Base-by-base conservation (phyloP, 2,888 invertebrate genomes). In the Teinopalpus imperialis region DNA sequence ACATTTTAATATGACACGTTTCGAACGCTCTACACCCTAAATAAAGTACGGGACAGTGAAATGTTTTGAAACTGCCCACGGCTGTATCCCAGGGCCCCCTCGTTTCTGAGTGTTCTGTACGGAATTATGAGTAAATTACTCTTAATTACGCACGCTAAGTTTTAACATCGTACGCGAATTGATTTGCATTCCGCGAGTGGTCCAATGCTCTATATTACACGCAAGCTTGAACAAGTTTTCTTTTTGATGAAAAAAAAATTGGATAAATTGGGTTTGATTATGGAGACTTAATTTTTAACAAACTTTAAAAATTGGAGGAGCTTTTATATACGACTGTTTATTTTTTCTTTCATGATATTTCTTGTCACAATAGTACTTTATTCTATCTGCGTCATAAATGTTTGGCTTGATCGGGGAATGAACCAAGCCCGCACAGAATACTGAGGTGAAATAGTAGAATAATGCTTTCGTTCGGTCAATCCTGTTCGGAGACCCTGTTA, bases 111-210 rank as follows among this genome's bases (percentile, higher is more conserved):
- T 50, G 40, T 36, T 40, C 36, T 42, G 29, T 43, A 27, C 43
- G 20, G 43, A 54, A 52, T 54, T 49, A 40, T 45, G 45, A 49
- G 44, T 49, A 48, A 50, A 49, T 53, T 49, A 39, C 35, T 31
- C 30, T 43, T 52, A 54, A 54, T 52, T 49, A 43, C 31, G 51
- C 45, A 53, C 45, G 53, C 48, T 49, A 43, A 39, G 24, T 45
- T 45, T 36, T 18, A 29, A 26, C 8, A 46, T 18, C 27, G 35
- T 27, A 18, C 23, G 14, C 34, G 12, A 24, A 29, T 12, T 26
- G 45, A 48, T 51, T 49, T 51, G 49, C 21, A 49, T 52, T 41
- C 41, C 44, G 36, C 52, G 42, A 48, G 46, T 46, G 50, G 41
- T 50, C 41, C 36, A 27, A 3, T 43, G 26, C 41, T 41, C 24